Percentiles rank a stretch among this genome's conserved stretches.
Evolutionary conservation across 2,797 vertebrate genomes (phyloP).

Genomic region (Sternotherus odoratus): DNA sequence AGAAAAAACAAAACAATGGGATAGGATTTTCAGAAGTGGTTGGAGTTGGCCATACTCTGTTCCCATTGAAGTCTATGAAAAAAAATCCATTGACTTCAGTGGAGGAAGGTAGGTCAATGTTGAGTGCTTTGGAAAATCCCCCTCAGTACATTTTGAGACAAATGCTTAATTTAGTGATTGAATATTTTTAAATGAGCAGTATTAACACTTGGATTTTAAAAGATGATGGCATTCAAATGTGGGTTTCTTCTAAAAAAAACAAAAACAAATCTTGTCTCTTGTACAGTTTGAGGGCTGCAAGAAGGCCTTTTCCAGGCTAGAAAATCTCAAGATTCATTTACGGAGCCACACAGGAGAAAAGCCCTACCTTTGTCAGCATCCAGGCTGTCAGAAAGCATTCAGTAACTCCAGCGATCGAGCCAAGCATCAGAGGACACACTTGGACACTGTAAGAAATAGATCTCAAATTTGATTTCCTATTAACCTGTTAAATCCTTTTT

Average conservation of each 20-base stretch:
- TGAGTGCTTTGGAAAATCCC: not conserved
- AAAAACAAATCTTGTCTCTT: slow-evolving; percentile 41
- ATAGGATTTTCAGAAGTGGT: not conserved
- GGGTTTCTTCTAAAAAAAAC: slow-evolving; percentile 15
- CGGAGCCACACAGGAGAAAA: slow-evolving; percentile 98
- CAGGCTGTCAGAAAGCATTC: slow-evolving; percentile 96
- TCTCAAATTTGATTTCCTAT: not conserved
- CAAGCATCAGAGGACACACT: slow-evolving; percentile 97
- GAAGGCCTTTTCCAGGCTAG: slow-evolving; percentile 96
- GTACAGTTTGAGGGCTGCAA: slow-evolving; percentile 95
- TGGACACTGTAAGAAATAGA: slow-evolving; percentile 92
- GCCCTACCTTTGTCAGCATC: slow-evolving; percentile 94
- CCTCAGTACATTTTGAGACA: slow-evolving; percentile 37
- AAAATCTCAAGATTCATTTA: slow-evolving; percentile 98
- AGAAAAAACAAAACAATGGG: not conserved
- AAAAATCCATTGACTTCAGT: not conserved
- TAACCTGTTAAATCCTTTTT: not conserved
- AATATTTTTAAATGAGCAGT: slow-evolving; percentile 8
- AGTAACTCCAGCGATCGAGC: slow-evolving; percentile 98
- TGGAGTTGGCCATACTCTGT: not conserved
- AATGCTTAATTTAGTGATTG: slow-evolving; percentile 37
- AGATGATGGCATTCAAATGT: not conserved
- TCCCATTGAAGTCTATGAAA: not conserved
- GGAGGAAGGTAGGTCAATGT: not conserved
- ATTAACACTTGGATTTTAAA: not conserved